These are phyloP conservation scores for Carassius carassius DNA, from an alignment of 2,113 vertebrate genomes.

Conservation along the genomic window DNA sequence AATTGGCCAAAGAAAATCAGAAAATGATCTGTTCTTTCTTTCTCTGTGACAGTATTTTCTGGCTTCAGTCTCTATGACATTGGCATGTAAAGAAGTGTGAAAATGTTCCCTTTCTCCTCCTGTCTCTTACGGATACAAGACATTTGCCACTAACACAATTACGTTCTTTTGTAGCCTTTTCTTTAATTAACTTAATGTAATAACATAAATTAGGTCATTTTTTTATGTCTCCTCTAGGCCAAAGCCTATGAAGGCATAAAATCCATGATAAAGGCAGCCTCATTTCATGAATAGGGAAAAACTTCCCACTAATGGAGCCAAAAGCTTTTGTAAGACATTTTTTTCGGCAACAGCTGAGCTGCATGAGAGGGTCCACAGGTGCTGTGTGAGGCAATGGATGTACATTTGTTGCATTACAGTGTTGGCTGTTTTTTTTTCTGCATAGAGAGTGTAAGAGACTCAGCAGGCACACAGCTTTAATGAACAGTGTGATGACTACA, in stretches of 20 bases:
- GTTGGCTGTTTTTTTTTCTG: neutral
- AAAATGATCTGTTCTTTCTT: neutral
- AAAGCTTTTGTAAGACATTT: neutral
- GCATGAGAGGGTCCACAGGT: neutral
- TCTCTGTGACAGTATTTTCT: neutral
- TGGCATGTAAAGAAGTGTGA: slow-evolving; percentile 32
- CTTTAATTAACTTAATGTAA: slow-evolving; percentile 1
- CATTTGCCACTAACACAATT: slow-evolving; percentile 25
- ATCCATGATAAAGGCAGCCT: neutral
- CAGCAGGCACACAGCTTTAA: neutral
- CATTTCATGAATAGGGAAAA: neutral
- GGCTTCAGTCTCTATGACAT: neutral
- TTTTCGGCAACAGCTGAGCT: neutral
- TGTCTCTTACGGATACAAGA: slow-evolving; percentile 7
- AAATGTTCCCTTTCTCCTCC: slow-evolving; percentile 19
- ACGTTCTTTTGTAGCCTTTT: neutral
- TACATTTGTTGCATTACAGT: neutral
- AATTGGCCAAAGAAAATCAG: slow-evolving; percentile 24
- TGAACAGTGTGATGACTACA: neutral
- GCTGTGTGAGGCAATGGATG: neutral
- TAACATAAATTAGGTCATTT: neutral
- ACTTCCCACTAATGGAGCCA: neutral
- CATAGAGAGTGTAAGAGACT: neutral
- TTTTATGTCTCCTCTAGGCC: neutral
- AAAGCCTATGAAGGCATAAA: neutral